These are phyloP conservation scores for Panzeria rudis DNA, from an alignment of 2,888 invertebrate species.

Conservation along the genomic window DNA sequence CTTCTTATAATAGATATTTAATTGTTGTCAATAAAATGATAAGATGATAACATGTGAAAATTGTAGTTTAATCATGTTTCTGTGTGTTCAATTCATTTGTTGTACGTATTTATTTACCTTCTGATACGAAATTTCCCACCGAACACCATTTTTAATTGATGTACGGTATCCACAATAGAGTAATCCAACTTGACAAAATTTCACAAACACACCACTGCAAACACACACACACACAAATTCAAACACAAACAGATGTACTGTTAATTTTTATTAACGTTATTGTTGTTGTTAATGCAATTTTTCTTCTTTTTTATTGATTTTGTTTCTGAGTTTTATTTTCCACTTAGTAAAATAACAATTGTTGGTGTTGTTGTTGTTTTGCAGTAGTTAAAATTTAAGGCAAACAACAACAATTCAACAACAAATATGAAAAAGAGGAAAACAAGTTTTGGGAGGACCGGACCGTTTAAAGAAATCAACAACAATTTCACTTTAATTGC, in stretches of 20 bases:
- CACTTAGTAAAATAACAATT: conserved; percentile 28
- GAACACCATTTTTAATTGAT: conserved; percentile 83
- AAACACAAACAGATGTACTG: not conserved
- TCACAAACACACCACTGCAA: not conserved
- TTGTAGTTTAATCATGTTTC: conserved; percentile 21
- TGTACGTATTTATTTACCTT: conserved; percentile 79
- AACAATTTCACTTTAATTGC: conserved; percentile 70
- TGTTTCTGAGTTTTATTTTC: conserved; percentile 32
- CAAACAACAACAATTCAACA: not conserved
- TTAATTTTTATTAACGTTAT: conserved; percentile 11
- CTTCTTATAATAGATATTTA: not conserved
- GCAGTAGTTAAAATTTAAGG: conserved; percentile 30
- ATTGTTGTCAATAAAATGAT: conserved; percentile 3
- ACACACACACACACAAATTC: conserved; percentile 13
- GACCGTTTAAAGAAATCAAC: conserved; percentile 61
- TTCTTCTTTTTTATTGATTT: not conserved
- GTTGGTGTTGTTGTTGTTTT: conserved; percentile 17
- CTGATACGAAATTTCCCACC: conserved; percentile 84
- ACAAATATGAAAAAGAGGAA: conserved; percentile 12
- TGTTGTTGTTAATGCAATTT: conserved; percentile 13
- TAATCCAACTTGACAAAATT: conserved; percentile 76
- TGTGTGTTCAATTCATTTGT: conserved; percentile 10
- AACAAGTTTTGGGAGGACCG: conserved; percentile 43
- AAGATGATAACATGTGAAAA: conserved; percentile 35
- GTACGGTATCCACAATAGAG: conserved; percentile 79